phyloP scores from a whole-genome alignment of 2,113 vertebrate genomes.

The Sturnus vulgaris region DNA sequence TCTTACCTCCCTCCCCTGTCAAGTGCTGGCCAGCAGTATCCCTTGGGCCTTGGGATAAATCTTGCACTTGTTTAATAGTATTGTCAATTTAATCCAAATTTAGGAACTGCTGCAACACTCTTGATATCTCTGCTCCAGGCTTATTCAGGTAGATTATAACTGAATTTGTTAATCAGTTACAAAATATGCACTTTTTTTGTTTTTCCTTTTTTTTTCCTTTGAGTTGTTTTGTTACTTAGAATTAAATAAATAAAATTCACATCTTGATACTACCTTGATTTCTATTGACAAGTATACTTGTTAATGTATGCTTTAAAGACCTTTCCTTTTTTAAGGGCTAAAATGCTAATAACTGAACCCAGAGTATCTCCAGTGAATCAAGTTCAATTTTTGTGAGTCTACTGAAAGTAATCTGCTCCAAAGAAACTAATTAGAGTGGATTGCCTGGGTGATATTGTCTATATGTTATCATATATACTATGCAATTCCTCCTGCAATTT shows the following conservation, averaged over 20 bases:
- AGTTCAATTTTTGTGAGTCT: slow-evolving; percentile 60
- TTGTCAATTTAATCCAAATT: background rate
- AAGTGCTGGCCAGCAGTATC: background rate
- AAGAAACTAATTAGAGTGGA: slow-evolving; percentile 65
- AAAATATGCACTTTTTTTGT: background rate
- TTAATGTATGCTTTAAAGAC: slow-evolving; percentile 48
- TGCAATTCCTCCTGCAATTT: background rate
- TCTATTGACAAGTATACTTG: slow-evolving; percentile 50
- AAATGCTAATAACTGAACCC: slow-evolving; percentile 67
- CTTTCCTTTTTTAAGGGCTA: slow-evolving; percentile 39
- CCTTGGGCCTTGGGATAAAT: background rate
- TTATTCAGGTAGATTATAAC: background rate
- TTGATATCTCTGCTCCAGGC: background rate
- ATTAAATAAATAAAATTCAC: background rate
- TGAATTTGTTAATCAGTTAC: background rate
- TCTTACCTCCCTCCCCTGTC: background rate
- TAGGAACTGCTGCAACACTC: background rate
- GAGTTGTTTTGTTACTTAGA: background rate
- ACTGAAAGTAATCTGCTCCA: slow-evolving; percentile 58
- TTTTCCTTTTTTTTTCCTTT: background rate
- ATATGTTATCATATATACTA: background rate
- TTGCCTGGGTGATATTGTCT: background rate
- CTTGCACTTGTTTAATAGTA: background rate
- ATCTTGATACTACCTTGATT: slow-evolving; percentile 13
- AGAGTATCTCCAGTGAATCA: slow-evolving; percentile 65